Base-by-base conservation (phyloP, 2,113 vertebrate genomes). In the Gambusia affinis region DNA sequence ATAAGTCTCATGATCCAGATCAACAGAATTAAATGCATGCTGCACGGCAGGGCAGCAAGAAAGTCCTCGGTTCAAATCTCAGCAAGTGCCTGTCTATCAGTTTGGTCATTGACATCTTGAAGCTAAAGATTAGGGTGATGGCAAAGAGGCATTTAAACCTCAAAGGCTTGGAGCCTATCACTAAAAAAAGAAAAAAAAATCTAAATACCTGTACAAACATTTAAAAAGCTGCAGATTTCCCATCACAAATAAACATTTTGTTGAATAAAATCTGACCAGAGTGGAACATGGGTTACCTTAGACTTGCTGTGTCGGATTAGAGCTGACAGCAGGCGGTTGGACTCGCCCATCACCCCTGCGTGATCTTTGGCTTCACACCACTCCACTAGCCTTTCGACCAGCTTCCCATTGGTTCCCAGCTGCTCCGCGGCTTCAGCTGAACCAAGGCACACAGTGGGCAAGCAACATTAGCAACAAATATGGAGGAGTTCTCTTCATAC, bases 351-450 rank as follows among this genome's bases (percentile, higher is more conserved):
- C 83, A 99, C 98, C 22, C 98, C 98, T 0, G 98, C 97, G 0
- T 99, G 98, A 75, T 99, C 97, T 92, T 99, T 99, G 89, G 97
- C 97, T 94, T 99, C 97, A 73, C 97, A 99, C 98, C 98, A 99
- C 85, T 99, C 98, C 89, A 99, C 98, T 83, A 99, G 87, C 29
- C 97, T 94, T 87, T 98, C 96, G 85, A 97, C 97, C 92, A 99
- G 91, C 54, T 96, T 97, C 66, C 90, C 86, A 0, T 99, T 98
- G 91, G 96, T 97, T 33, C 97, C 98, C 92, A 99, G 93, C 94
- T 98, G 97, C 80, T 97, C 96, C 35, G 98, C 98, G 54, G 97
- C 97, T 86, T 99, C 97, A 83, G 95, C 98, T 98, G 86, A 44
- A 67, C 15, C 30, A 81, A 87, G 89, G 88, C 75, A 79, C 29